phyloP scores from a whole-genome alignment of 2,113 vertebrate genomes.

The Cebidichthys violaceus region DNA sequence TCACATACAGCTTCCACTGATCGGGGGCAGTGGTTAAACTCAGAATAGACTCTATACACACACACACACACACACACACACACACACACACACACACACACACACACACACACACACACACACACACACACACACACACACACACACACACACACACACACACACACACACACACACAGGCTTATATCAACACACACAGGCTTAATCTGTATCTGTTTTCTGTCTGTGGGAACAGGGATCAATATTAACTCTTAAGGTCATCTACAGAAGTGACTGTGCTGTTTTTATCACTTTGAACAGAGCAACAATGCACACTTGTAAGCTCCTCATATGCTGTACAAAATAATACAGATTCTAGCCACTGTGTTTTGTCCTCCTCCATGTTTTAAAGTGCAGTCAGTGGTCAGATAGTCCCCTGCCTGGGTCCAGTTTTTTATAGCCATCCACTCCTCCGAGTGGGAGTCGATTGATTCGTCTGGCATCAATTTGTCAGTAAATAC shows the following conservation, averaged over 20 bases:
- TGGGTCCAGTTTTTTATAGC: too few relatives aligned
- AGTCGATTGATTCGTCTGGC: too few relatives aligned
- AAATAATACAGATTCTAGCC: neutral
- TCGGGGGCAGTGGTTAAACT: slow-evolving; percentile 6
- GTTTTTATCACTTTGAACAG: neutral
- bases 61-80: slow-evolving; percentile 13
- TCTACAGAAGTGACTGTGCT: neutral
- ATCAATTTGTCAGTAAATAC: neutral
- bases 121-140: neutral
- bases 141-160: slow-evolving; percentile 15
- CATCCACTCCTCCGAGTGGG: too few relatives aligned
- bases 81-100: neutral
- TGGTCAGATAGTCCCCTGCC: neutral
- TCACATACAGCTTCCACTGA: neutral
- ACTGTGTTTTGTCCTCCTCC: neutral
- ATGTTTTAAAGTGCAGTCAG: neutral
- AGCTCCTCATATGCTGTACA: neutral
- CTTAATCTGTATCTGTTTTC: slow-evolving; percentile 7
- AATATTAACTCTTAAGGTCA: neutral
- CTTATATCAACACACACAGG: slow-evolving; percentile 10
- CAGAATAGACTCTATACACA: slow-evolving; percentile 20
- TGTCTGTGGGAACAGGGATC: neutral
- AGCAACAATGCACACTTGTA: neutral
- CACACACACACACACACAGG: neutral
- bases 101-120: slow-evolving; percentile 15